Evolutionary conservation across 2,888 invertebrate species (phyloP), one percentile per base, ranked within the genome.

Genomic region (Mechanitis mazaeus): DNA sequence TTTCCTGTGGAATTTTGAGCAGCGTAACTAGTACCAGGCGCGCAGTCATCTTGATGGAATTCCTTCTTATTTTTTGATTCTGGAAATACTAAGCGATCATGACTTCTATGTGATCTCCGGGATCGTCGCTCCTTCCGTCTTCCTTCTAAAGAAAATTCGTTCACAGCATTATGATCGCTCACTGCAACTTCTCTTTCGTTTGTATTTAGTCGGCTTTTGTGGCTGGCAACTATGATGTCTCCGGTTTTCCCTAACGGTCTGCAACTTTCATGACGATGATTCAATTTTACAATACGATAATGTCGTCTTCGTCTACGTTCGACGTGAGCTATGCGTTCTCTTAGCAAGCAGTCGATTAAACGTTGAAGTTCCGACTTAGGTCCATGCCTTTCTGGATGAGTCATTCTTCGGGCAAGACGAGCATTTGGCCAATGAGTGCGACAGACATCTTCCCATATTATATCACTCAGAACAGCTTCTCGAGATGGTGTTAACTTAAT

Each of bases 391-490:
- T 88, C 87, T 3, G 81, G 69, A 57, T 84, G 84, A 2, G 76
- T 70, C 56, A 74, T 69, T 12, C 89, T 79, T 33, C 86, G 84
- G n/a, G 81, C 81, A 12, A 90, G 74, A 2, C 89, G 77, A 33
- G 87, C 78, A 54, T 80, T 85, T 1, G 90, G 90, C 90, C 90
- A 90, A 66, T 89, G 90, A 3, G 90, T 89, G 35, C 90, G 81
- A 72, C 89, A 90, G 12, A 90, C 90, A 64, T 90, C 90, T 73
- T 90, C 90, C 81, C 85, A 90, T 69, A 90, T 90, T 28, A 90
- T 90, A 59, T 90, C 90, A 69, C 90, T 90, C 38, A 90, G 77
- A 12, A 90, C 90, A 20, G 86, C 90, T 79, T 90, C 90, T 61
- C 90, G 74, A 1, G 90, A 90, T 6, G 87, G 85, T 50, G 90